Evolutionary conservation across 2,888 invertebrate genomes (phyloP).

Genomic region (Bellardia pandia): DNA sequence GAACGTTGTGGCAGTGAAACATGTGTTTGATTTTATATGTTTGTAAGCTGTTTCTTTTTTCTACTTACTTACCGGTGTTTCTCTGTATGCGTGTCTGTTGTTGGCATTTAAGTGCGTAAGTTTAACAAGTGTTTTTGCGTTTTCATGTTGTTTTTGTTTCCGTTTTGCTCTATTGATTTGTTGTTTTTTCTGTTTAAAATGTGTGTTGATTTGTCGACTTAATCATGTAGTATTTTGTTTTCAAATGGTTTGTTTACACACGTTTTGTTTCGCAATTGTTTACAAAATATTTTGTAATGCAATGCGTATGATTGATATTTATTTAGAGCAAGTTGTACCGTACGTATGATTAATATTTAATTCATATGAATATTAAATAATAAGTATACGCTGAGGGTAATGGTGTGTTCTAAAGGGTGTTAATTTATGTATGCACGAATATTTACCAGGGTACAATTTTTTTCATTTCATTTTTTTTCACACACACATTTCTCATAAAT

Average conservation of each 20-base stretch:
- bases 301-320: constrained; percentile 45
- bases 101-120: constrained; percentile 64
- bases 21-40: background rate
- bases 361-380: background rate
- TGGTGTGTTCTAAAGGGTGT: no score
- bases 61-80: constrained; percentile 36
- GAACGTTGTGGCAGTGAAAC: constrained; percentile 48
- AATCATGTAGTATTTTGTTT: background rate
- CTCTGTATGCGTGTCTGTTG: background rate
- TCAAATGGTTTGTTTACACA: constrained; percentile 33
- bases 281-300: background rate
- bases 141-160: constrained; percentile 26
- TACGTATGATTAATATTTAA: constrained; percentile 50
- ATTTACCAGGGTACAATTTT: no score
- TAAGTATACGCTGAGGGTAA: constrained; percentile 23
- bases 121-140: constrained; percentile 69
- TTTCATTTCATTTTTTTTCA: no score
- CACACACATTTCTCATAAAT: no score
- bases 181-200: background rate
- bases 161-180: constrained; percentile 51
- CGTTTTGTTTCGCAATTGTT: constrained; percentile 21
- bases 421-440: no score
- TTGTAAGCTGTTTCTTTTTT: constrained; percentile 8
- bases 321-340: background rate
- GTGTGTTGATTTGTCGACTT: background rate